Evolutionary conservation across 2,797 vertebrate genomes (phyloP).

Genomic region (Sebastes baramenuke): DNA sequence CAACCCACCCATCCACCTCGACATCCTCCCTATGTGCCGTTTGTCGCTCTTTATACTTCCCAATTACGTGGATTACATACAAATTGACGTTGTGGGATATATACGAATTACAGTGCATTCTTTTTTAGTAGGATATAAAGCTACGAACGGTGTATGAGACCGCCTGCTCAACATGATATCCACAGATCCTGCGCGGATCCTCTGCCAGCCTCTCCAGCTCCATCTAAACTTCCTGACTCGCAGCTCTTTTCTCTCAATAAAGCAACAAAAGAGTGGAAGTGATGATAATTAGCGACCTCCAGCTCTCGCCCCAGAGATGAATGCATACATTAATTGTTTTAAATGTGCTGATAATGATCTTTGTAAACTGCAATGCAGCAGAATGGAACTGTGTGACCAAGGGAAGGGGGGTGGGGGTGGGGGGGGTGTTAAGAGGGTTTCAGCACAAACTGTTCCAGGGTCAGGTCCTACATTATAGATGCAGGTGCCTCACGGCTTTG

Average conservation of each 20-base stretch:
- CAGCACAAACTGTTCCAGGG: background rate
- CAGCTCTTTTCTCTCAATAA: conserved; percentile 12
- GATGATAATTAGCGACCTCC: conserved; percentile 60
- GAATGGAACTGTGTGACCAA: conserved; percentile 36
- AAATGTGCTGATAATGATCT: conserved; percentile 76
- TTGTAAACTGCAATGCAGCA: conserved; percentile 66
- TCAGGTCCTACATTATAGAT: conserved; percentile 23
- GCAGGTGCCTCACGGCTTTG: background rate
- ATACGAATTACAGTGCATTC: too few species aligned
- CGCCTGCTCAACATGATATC: too few species aligned
- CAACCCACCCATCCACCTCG: too few species aligned
- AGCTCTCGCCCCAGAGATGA: conserved; percentile 60
- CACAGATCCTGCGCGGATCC: too few species aligned
- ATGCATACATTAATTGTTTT: conserved; percentile 71
- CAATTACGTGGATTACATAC: too few species aligned
- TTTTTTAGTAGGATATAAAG: too few species aligned
- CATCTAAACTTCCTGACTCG: background rate
- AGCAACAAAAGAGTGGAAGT: conserved; percentile 40
- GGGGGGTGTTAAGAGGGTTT: background rate
- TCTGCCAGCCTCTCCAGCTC: too few species aligned
- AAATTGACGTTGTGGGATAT: too few species aligned
- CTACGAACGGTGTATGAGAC: too few species aligned
- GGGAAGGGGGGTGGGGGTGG: background rate
- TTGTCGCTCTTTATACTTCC: too few species aligned
- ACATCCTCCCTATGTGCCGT: too few species aligned